Conservation (phyloP, 1,140 invertebrate species). For the Zaprionus nigranus region DNA sequence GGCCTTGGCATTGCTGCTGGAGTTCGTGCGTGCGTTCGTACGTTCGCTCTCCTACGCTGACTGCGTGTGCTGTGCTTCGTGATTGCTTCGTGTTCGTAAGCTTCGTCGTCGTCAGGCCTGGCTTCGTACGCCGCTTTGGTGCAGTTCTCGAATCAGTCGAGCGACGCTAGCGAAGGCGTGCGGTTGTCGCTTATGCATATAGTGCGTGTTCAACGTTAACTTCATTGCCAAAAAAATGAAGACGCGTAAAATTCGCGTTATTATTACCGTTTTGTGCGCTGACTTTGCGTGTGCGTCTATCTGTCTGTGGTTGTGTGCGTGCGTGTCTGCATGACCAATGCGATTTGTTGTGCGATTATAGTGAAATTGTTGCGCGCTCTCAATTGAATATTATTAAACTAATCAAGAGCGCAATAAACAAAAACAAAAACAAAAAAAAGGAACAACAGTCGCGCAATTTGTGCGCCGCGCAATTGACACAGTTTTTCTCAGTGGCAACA, state of each 20-base stretch:
- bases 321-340: constrained; percentile 1
- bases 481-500: constrained; percentile 56
- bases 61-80: constrained; percentile 39
- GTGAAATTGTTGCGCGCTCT: constrained; percentile 19
- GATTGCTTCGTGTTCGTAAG: background rate
- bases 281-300: background rate
- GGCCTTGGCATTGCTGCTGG: constrained; percentile 66
- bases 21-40: constrained; percentile 10
- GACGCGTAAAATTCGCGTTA: constrained; percentile 2
- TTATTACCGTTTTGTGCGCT: constrained; percentile 13
- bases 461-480: constrained; percentile 56
- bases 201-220: constrained; percentile 11
- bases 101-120: background rate
- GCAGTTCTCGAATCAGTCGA: constrained; percentile 52
- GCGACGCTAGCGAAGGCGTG: constrained; percentile 42
- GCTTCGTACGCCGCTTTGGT: constrained; percentile 31
- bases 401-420: constrained; percentile 12
- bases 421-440: constrained; percentile 21
- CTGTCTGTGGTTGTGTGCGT: background rate
- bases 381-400: constrained; percentile 1
- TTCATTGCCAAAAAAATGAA: constrained; percentile 3
- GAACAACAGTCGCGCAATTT: constrained; percentile 14
- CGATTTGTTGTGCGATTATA: background rate
- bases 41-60: constrained; percentile 9
- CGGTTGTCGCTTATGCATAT: constrained; percentile 35